phyloP scores from a whole-genome alignment of 2,888 invertebrate genomes.

The Drosophila macrothrix region DNA sequence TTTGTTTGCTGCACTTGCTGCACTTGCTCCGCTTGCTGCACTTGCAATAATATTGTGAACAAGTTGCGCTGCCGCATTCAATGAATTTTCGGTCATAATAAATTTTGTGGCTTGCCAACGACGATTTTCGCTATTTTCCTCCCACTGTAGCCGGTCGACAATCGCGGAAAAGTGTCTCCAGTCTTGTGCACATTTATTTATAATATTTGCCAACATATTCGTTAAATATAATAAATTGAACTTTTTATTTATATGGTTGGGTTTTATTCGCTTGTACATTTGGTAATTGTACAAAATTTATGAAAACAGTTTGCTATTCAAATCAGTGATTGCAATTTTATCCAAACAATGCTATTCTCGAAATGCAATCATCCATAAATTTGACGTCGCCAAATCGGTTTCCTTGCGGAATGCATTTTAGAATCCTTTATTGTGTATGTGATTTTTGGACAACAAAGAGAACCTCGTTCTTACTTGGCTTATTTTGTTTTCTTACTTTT shows the following conservation, averaged over 20 bases:
- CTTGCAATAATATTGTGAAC: conserved; percentile 24
- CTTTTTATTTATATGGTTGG: conserved; percentile 5
- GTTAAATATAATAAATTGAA: conserved; percentile 68
- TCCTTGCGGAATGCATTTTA: not conserved
- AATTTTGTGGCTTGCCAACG: conserved; percentile 48
- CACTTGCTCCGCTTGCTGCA: conserved; percentile 45
- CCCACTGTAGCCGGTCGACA: conserved; percentile 12
- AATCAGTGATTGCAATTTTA: conserved; percentile 1
- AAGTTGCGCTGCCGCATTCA: conserved; percentile 47
- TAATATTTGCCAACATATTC: conserved; percentile 63
- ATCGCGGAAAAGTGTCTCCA: conserved; percentile 10
- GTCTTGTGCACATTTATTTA: conserved; percentile 58
- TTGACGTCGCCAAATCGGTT: not conserved
- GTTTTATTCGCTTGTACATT: conserved; percentile 5
- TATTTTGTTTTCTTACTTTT: not conserved
- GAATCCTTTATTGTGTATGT: not conserved
- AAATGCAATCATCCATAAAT: not conserved
- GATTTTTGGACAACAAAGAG: not conserved
- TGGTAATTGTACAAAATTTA: conserved; percentile 46
- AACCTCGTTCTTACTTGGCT: not conserved
- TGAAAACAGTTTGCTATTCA: conserved; percentile 24
- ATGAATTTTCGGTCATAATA: conserved; percentile 66
- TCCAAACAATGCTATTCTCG: not conserved
- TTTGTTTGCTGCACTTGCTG: conserved; percentile 26
- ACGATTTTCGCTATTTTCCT: conserved; percentile 30